Evolutionary conservation across 2,797 vertebrate genomes (phyloP).

Genomic region (Tiaroga cobitis): DNA sequence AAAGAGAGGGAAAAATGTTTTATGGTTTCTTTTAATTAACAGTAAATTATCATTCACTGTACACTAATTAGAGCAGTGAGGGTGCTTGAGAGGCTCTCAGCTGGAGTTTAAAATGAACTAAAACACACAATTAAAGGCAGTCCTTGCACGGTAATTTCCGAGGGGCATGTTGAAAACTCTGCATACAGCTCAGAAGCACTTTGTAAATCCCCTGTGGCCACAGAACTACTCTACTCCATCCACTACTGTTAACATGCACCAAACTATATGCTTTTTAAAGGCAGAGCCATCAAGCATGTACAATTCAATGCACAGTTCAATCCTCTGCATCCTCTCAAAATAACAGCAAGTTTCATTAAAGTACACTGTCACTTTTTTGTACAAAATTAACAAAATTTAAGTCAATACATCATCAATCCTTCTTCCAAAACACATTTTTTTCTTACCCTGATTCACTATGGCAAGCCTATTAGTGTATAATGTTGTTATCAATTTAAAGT

Average conservation of each 20-base stretch:
- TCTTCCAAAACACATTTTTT: no score
- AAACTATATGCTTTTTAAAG: slow-evolving; percentile 54
- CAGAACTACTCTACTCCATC: slow-evolving; percentile 40
- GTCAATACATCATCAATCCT: no score
- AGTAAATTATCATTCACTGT: slow-evolving; percentile 25
- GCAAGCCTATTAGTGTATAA: no score
- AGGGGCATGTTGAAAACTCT: slow-evolving; percentile 38
- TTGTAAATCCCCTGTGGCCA: slow-evolving; percentile 46
- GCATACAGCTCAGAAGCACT: slow-evolving; percentile 14
- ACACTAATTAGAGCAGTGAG: slow-evolving; percentile 27
- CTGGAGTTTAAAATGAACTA: slow-evolving; percentile 32
- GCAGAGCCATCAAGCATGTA: neutral
- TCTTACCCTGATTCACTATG: no score
- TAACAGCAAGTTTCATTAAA: neutral
- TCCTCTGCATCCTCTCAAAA: neutral
- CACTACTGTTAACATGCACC: slow-evolving; percentile 42
- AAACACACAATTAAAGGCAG: slow-evolving; percentile 44
- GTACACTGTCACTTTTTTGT: no score
- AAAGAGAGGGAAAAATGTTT: neutral
- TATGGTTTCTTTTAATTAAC: slow-evolving; percentile 17
- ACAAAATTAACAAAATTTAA: no score
- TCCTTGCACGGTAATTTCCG: slow-evolving; percentile 44
- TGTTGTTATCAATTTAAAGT: neutral
- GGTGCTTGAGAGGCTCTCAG: slow-evolving; percentile 21
- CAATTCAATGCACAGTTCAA: neutral